Conservation (phyloP, 2,888 invertebrate species). For the Nasonovia ribisnigri region DNA sequence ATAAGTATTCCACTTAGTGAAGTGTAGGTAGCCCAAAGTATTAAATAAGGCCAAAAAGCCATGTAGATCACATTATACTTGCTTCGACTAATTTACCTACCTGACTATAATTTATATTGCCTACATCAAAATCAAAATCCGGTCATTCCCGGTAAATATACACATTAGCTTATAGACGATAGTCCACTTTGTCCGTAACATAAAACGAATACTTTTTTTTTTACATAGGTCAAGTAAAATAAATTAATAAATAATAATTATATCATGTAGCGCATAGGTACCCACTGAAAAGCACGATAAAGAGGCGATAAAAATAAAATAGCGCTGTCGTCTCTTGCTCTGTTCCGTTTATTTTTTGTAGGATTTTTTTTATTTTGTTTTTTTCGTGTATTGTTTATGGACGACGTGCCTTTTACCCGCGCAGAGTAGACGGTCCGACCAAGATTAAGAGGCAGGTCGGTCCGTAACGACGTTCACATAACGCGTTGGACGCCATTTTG, state of each 20-base stretch:
- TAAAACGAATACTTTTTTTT: background rate
- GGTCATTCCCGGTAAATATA: background rate
- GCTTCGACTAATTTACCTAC: no score
- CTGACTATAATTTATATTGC: no score
- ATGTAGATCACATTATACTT: background rate
- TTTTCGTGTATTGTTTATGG: background rate
- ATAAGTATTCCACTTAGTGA: background rate
- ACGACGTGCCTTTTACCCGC: background rate
- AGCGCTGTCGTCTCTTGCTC: background rate
- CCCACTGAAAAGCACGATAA: background rate
- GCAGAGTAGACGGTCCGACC: conserved; percentile 4
- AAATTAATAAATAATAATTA: background rate
- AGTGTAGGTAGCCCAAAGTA: background rate
- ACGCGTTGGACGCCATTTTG: conserved; percentile 60
- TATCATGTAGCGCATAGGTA: background rate
- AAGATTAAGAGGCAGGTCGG: conserved; percentile 35
- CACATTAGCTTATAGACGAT: background rate
- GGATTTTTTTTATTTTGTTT: background rate
- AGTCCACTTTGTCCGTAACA: background rate
- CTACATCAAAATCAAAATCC: no score
- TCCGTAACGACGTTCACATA: conserved; percentile 53
- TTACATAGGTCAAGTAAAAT: background rate
- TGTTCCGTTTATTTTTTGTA: background rate
- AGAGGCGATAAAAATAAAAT: background rate
- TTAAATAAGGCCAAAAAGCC: background rate